Evolutionary conservation across 2,888 invertebrate species (phyloP), one percentile per base, ranked within the genome.

Genomic region (Epirrhoe tristata): DNA sequence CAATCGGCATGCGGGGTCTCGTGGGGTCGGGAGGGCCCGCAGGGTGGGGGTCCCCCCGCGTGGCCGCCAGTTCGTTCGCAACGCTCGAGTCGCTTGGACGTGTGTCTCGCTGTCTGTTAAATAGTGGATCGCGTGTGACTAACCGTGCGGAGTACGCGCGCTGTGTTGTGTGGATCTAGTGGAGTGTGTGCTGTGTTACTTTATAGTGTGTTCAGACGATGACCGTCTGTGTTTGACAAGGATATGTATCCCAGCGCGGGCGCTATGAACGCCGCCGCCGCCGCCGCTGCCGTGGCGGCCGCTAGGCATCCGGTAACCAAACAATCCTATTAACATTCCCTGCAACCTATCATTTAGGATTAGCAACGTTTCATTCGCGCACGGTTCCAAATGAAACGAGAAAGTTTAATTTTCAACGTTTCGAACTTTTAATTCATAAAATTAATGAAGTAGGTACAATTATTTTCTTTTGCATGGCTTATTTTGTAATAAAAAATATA

Each of bases 201-300:
- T 79, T 81, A 79, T 80, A 78, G 80, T 74, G 85, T 87, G 90
- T 88, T 81, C 72, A 83, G 87, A 90, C 83, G 76, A 92, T 93
- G 92, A 86, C 79, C 84, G 86, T 83, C 87, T 86, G 89, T 88
- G 90, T 90, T 90, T 94, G 90, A 94, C 93, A 89, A 86, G 89
- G 94, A 94, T 93, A 97, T 97, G 97, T 97, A 97, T 95, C 96
- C 97, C 76, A 96, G 96, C 94, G 96, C 96, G 94, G 96, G 96
- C 94, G 94, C 94, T 72, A 97, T 97, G 96, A 97, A 97, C 94
- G 96, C 97, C 91, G 96, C 96, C 91, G 96, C 96, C 88, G 96
- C 96, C 87, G 96, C 96, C 86, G 97, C 97, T 87, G 97, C 96
- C 84, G 96, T 96, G 88, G 96, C 96, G 92, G 96, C 96, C 93